Base-by-base conservation (phyloP, 2,797 vertebrate species). In the Channa striata region DNA sequence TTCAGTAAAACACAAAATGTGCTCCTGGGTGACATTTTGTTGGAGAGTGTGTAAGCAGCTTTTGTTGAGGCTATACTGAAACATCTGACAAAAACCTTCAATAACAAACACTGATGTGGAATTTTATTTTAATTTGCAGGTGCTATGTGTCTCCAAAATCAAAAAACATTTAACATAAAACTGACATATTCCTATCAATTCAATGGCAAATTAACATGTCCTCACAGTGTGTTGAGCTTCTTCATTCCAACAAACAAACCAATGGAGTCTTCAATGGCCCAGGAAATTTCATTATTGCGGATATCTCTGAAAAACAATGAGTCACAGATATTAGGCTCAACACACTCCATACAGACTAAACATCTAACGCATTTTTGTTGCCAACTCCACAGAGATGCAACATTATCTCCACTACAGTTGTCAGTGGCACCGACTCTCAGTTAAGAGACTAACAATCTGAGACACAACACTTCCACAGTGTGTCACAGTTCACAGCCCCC, bases 221-320 rank as follows among this genome's bases (percentile, higher is more conserved):
- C 98, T 87, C 93, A 99, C 98, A 99, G 89, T 74, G 95, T 96
- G 89, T 95, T 95, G 80, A 99, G 94, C 86, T 94, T 96, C 87
- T 94, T 90, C 87, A 99, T 97, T 78, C 97, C 97, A 66, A 94
- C 89, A 92, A 99, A 99, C 11, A 95, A 92, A 86, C 97, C 95
- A 63, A 94, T 94, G 57, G 96, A 94, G 91, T 99, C 97, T 91
- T 99, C 98, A 79, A 99, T 97, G 77, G 97, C 97, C 95, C 97
- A 99, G 14, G 96, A 97, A 88, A 99, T 97, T 90, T 97, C 96
- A 78, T 99, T 99, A 89, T 97, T 98, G 83, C 95, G 88, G 80
- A 99, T 93, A 83, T 99, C 96, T 84, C 98, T 99, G 92, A 46
- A 90, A 90, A 80, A 77, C 48, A 74, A 81, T 71, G 42, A 73